A percentile compares a stretch with the other conserved stretches of the same genome.
Evolutionary conservation across 1,140 invertebrate genomes (phyloP).

Genomic region (Diprion similis): DNA sequence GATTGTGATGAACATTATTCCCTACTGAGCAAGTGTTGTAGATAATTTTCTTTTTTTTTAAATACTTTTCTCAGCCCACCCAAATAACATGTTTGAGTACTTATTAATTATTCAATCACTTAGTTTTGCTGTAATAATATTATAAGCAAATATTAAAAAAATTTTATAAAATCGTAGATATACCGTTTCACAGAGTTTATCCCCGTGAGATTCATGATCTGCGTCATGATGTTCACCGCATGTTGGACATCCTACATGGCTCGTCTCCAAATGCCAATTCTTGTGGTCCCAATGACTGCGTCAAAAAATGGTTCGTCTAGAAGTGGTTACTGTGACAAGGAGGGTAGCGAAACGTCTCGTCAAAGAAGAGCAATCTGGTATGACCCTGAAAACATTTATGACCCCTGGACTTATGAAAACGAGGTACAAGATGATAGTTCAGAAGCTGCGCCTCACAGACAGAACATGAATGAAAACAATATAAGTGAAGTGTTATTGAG

Average conservation of each 20-base stretch:
- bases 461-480: not conserved
- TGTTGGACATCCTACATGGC: slow-evolving; percentile 75
- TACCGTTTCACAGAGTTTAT: slow-evolving; percentile 39
- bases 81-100: too few species aligned
- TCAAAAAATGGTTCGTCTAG: slow-evolving; percentile 16
- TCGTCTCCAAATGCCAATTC: slow-evolving; percentile 74
- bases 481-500: not conserved
- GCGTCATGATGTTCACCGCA: slow-evolving; percentile 72
- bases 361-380: slow-evolving; percentile 50
- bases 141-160: too few species aligned
- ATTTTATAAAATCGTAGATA: not conserved
- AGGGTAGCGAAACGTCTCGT: slow-evolving; percentile 27
- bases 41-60: too few species aligned
- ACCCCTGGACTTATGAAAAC: not conserved
- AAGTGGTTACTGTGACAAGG: slow-evolving; percentile 8
- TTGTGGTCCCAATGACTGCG: slow-evolving; percentile 74
- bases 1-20: too few species aligned
- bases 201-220: slow-evolving; percentile 62
- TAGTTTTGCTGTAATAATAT: too few species aligned
- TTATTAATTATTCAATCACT: too few species aligned
- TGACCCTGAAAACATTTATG: not conserved
- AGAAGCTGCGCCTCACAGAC: not conserved
- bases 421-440: not conserved
- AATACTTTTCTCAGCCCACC: too few species aligned
- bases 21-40: too few species aligned